phyloP scores from a whole-genome alignment of 2,888 invertebrate genomes.

The Kuschelorhynchus macadamiae region DNA sequence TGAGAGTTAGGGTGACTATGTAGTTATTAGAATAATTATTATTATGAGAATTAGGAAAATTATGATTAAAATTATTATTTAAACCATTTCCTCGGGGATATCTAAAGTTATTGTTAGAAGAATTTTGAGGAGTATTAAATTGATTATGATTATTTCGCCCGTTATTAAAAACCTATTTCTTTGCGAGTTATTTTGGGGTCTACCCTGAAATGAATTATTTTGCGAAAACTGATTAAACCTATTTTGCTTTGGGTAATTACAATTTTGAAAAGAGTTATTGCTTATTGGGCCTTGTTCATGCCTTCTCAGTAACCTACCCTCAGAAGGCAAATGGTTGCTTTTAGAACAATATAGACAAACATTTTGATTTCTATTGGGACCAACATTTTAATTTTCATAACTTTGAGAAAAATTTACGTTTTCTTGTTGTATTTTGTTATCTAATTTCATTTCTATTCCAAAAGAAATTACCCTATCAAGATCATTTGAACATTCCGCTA shows the following conservation, averaged over 20 bases:
- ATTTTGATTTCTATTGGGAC: background rate
- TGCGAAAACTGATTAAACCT: too few relatives aligned
- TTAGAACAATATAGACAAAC: background rate
- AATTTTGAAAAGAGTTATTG: background rate
- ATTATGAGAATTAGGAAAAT: background rate
- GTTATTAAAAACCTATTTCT: background rate
- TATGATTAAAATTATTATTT: background rate
- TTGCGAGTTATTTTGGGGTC: background rate
- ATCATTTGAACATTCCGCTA: background rate
- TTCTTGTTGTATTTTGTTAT: background rate
- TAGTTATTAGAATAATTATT: background rate
- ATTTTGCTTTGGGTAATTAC: background rate
- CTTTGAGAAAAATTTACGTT: background rate
- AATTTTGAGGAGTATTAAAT: background rate
- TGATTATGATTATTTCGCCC: background rate
- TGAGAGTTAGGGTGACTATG: too few relatives aligned
- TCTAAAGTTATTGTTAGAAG: background rate
- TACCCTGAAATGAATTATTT: background rate
- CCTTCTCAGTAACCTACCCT: background rate
- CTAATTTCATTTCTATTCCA: background rate
- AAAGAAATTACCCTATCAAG: slow-evolving; percentile 3
- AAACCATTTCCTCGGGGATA: background rate
- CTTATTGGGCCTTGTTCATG: background rate
- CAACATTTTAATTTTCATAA: background rate
- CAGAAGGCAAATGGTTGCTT: slow-evolving; percentile 9